Evolutionary conservation across 1,140 invertebrate genomes (phyloP), one percentile per base, ranked within the genome.

Genomic region (Zophobas atratus): DNA sequence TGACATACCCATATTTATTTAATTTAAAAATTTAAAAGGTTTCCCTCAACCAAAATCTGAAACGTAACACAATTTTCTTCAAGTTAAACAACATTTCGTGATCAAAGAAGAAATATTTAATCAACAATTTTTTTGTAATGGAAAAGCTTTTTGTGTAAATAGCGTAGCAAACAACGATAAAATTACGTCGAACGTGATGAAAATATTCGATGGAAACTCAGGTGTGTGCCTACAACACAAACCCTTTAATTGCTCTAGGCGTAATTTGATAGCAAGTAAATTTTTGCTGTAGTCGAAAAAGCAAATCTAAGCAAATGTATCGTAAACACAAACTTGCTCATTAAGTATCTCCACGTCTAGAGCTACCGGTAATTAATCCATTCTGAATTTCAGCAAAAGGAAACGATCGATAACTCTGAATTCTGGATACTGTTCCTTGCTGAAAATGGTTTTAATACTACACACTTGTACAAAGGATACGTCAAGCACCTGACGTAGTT

Each of bases 191-290:
- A 67, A 36, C 60, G 60, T 67, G 60, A 67, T 67, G 38, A 43
- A 41, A 67, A 67, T 67, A 67, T 67, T 39, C 60, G 4, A 67
- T 67, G 60, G n/a, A 67, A 67, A 67, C 60, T 67, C 60, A 67
- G 60, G 60, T 67, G 60, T 43, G 60, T 33, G 41, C 39, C 39
- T 43, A 43, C 60, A 32, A 67, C 56, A 43, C 43, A 33, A 67
- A 39, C 39, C 43, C 39, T 67, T 39, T 67, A 67, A 67, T 67
- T 67, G 60, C 60, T 39, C 1, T n/a, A 43, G 39, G 60, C 60
- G 8, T 33, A 33, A 67, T 67, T 43, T 67, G 60, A 67, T 43
- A 67, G 38, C 2, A 43, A 39, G 2, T n/a, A 41, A 43, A 67
- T 67, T 67, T 67, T 67, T 41, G 60, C 43, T 67, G 33, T 39